phyloP scores from a whole-genome alignment of 37 sponge, comb jelly and placozoan species.

The Oopsacas minuta region DNA sequence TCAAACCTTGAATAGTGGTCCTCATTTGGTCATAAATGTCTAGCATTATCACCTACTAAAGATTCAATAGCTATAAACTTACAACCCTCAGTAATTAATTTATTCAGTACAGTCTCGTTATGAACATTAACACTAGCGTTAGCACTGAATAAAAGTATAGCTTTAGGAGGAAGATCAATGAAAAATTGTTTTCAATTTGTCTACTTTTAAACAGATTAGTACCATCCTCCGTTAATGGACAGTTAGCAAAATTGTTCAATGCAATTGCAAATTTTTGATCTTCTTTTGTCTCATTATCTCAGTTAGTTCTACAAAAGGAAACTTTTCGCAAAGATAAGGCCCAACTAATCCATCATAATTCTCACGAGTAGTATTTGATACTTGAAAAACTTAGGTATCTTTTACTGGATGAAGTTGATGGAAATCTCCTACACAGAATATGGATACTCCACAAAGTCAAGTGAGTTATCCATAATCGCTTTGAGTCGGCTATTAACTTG shows the following conservation, averaged over 20 bases:
- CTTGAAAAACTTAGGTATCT: background rate
- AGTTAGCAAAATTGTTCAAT: background rate
- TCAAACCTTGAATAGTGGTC: background rate
- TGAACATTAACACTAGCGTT: background rate
- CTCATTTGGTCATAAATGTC: background rate
- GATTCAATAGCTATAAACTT: background rate
- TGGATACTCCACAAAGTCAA: constrained; percentile 24
- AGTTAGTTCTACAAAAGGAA: background rate
- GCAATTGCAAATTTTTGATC: background rate
- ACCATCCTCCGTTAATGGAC: background rate
- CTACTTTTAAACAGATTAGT: background rate
- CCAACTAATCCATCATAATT: background rate
- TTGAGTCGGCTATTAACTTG: constrained; percentile 27
- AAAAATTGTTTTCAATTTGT: background rate
- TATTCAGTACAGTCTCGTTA: background rate
- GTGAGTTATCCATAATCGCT: constrained; percentile 14
- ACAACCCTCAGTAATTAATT: background rate
- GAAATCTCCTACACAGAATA: constrained; percentile 33
- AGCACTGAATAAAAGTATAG: background rate
- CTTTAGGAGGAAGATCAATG: background rate
- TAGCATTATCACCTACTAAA: background rate
- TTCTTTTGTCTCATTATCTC: background rate
- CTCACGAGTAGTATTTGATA: background rate
- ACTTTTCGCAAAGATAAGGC: background rate
- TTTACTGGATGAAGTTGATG: constrained; percentile 27